phyloP scores from a whole-genome alignment of 2,888 invertebrate genomes.

The Drosophila tanythrix region DNA sequence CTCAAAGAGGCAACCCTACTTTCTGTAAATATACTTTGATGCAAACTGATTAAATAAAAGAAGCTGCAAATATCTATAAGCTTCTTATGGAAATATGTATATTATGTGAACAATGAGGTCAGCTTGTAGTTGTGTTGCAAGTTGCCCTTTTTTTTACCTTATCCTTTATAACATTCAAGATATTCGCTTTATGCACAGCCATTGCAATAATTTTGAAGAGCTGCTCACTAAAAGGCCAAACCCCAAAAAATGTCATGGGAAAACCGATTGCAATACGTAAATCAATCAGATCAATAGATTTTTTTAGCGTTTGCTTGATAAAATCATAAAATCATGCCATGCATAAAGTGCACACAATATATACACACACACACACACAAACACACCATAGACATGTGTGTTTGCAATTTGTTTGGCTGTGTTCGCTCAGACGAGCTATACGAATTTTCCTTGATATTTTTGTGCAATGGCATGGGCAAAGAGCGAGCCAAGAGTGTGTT shows the following conservation, averaged over 20 bases:
- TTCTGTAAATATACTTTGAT: background rate
- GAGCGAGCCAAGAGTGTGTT: slow-evolving; percentile 2
- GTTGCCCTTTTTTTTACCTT: background rate
- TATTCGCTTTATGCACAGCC: background rate
- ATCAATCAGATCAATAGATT: slow-evolving; percentile 66
- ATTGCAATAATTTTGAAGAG: slow-evolving; percentile 47
- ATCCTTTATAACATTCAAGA: no score
- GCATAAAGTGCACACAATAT: slow-evolving; percentile 40
- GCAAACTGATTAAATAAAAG: background rate
- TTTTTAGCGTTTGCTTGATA: slow-evolving; percentile 61
- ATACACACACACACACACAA: background rate
- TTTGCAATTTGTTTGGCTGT: slow-evolving; percentile 46
- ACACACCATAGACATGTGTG: background rate
- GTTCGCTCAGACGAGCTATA: slow-evolving; percentile 43
- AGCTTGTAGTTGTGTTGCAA: background rate
- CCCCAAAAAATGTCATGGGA: slow-evolving; percentile 4
- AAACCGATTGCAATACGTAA: slow-evolving; percentile 48
- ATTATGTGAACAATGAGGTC: background rate
- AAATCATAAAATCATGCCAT: slow-evolving; percentile 63
- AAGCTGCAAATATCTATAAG: no score
- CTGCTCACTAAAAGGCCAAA: slow-evolving; percentile 10
- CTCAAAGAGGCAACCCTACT: background rate
- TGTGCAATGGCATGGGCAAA: slow-evolving; percentile 17
- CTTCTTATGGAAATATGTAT: background rate
- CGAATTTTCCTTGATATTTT: slow-evolving; percentile 36